These are phyloP conservation scores for Philereme transversata DNA, from an alignment of 2,888 invertebrate species.

Conservation along the genomic window DNA sequence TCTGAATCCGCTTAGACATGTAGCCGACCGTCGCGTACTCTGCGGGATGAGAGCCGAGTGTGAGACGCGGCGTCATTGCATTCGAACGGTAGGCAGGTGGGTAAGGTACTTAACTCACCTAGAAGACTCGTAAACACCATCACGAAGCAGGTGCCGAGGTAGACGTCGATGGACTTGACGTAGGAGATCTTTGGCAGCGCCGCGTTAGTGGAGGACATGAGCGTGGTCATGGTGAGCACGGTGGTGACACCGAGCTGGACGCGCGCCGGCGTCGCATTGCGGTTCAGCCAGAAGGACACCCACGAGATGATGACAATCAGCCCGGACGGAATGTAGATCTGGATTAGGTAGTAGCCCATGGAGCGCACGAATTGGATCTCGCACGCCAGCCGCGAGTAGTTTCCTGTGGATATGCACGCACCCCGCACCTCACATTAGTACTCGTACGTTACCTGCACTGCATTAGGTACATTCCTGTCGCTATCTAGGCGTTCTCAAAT, in stretches of 20 bases:
- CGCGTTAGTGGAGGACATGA: constrained; percentile 97
- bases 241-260: constrained; percentile 96
- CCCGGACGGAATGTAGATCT: constrained; percentile 97
- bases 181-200: constrained; percentile 98
- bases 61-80: not conserved
- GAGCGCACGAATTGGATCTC: constrained; percentile 97
- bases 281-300: constrained; percentile 97
- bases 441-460: too few relatives aligned
- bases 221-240: constrained; percentile 97
- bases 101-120: constrained; percentile 73
- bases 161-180: constrained; percentile 98
- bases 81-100: not conserved
- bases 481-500: too few relatives aligned
- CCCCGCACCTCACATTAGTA: not conserved
- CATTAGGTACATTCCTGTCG: too few relatives aligned
- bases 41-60: constrained; percentile 56
- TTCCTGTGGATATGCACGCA: constrained; percentile 83
- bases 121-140: constrained; percentile 98
- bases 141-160: constrained; percentile 97
- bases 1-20: constrained; percentile 97
- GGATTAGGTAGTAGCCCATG: constrained; percentile 98
- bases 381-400: constrained; percentile 96
- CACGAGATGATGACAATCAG: constrained; percentile 97
- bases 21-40: constrained; percentile 98
- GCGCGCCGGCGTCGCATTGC: constrained; percentile 95